Conservation (phyloP, 2,888 invertebrate species). For the Chrysolina oricalcia region DNA sequence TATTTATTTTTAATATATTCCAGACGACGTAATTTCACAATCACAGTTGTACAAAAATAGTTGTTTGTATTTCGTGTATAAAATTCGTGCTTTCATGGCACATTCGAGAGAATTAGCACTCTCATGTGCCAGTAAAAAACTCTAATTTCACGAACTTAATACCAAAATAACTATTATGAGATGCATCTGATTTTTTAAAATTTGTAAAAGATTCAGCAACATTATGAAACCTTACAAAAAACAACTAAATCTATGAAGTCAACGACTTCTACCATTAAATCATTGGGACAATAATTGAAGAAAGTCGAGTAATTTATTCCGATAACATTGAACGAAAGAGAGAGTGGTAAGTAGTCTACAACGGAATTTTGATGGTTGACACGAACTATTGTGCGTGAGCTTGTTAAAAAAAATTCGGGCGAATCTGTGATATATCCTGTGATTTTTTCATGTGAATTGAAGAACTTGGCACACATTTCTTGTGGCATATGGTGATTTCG, state of each 20-base stretch:
- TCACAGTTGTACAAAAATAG: too few species aligned
- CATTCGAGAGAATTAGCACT: too few species aligned
- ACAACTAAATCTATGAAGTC: conserved; percentile 29
- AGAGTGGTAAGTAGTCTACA: conserved; percentile 47
- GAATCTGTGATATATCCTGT: conserved; percentile 15
- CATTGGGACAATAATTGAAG: conserved; percentile 36
- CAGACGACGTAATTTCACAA: too few species aligned
- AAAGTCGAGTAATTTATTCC: conserved; percentile 44
- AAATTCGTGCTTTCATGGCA: too few species aligned
- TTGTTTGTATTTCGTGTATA: too few species aligned
- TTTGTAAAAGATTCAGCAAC: background rate
- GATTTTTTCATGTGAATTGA: background rate
- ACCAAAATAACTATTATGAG: too few species aligned
- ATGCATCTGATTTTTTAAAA: background rate
- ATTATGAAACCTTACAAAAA: conserved; percentile 17
- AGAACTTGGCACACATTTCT: background rate
- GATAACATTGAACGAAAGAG: conserved; percentile 51
- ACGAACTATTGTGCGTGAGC: conserved; percentile 38
- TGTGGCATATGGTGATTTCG: conserved; percentile 5
- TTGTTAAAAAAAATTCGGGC: background rate
- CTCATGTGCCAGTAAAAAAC: too few species aligned
- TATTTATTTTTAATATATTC: too few species aligned
- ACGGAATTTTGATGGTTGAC: conserved; percentile 34
- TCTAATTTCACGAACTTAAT: too few species aligned
- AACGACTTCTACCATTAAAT: conserved; percentile 29